Evolutionary conservation across 2,888 invertebrate species (phyloP).

Genomic region (Volucella inanis): DNA sequence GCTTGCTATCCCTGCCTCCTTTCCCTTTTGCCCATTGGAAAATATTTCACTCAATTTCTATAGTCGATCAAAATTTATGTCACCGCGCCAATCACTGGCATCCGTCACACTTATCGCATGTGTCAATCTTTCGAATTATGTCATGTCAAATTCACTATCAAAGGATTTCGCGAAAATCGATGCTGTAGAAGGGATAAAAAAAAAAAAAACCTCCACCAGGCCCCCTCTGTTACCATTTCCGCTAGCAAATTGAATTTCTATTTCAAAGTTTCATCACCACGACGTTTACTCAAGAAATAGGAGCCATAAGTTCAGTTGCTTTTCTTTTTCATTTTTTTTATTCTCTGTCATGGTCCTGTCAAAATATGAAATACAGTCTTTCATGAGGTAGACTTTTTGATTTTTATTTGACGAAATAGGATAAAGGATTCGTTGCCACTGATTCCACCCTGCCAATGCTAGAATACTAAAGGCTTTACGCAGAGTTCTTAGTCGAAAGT

Average conservation of each 20-base stretch:
- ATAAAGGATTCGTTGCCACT: constrained; percentile 5
- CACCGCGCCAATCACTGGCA: constrained; percentile 51
- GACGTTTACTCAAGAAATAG: constrained; percentile 13
- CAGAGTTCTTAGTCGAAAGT: constrained; percentile 4
- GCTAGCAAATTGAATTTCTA: constrained; percentile 53
- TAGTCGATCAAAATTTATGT: constrained; percentile 65
- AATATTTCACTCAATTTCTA: constrained; percentile 32
- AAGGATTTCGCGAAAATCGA: constrained; percentile 45
- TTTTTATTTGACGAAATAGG: constrained; percentile 19
- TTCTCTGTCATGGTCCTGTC: constrained; percentile 7
- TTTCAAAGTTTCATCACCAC: constrained; percentile 39
- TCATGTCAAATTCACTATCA: constrained; percentile 60
- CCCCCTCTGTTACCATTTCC: background rate
- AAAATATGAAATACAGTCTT: constrained; percentile 43
- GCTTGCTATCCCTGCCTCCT: too few relatives aligned
- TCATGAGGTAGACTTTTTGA: constrained; percentile 22
- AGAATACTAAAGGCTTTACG: background rate
- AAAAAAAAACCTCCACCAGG: constrained; percentile 27
- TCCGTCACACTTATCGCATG: constrained; percentile 53
- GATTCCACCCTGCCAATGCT: background rate
- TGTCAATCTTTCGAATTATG: constrained; percentile 56
- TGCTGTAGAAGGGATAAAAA: constrained; percentile 17
- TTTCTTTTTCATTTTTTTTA: too few relatives aligned
- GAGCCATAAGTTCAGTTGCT: constrained; percentile 27
- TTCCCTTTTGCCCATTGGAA: too few relatives aligned